A percentile compares a stretch with the other conserved stretches of the same genome.
phyloP scores from a whole-genome alignment of 2,888 invertebrate species.

The Macrophya alboannulata region DNA sequence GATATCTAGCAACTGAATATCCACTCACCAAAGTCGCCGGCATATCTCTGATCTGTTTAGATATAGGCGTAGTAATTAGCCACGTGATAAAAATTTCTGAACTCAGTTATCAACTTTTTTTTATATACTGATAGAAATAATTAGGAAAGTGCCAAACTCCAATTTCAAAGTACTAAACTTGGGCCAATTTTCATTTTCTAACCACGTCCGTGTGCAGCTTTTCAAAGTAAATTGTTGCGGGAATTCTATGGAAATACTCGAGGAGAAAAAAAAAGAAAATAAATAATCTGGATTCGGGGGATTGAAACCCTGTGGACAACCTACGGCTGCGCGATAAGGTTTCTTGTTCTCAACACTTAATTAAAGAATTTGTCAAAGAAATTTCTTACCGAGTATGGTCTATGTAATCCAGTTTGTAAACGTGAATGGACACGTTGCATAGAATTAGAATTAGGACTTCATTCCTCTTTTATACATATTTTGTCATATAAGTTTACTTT shows the following conservation, averaged over 20 bases:
- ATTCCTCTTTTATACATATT: no score
- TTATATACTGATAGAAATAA: neutral
- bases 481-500: slow-evolving; percentile 1
- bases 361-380: neutral
- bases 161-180: neutral
- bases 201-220: neutral
- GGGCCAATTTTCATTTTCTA: neutral
- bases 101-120: neutral
- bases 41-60: neutral
- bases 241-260: neutral
- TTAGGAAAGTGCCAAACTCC: neutral
- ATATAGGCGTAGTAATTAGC: neutral
- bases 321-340: slow-evolving; percentile 3
- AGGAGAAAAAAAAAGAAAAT: no score
- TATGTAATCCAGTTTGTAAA: neutral
- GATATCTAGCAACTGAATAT: neutral
- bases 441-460: neutral
- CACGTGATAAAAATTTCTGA: neutral
- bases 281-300: neutral
- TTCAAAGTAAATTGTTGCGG: neutral
- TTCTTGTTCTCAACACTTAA: slow-evolving; percentile 4
- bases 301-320: slow-evolving; percentile 14
- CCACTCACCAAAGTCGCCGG: neutral
- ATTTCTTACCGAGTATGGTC: neutral
- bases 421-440: neutral